Evolutionary conservation across 1,140 invertebrate species (phyloP).

Genomic region (Drosophila littoralis): DNA sequence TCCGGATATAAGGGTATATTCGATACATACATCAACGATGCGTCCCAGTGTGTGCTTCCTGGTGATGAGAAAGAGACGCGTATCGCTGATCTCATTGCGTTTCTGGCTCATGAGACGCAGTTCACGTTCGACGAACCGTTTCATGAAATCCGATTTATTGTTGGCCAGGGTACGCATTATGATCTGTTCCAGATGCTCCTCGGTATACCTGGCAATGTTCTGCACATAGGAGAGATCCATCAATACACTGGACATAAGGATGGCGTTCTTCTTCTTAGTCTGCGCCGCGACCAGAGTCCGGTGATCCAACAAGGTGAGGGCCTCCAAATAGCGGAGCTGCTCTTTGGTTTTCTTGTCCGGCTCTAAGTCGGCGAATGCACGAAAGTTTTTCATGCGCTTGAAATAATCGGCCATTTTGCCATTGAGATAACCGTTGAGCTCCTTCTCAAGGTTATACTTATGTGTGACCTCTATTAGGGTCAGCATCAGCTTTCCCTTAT

Average conservation of each 20-base stretch:
- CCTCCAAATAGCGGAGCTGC: not conserved
- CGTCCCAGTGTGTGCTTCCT: conserved; percentile 49
- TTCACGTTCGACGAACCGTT: conserved; percentile 10
- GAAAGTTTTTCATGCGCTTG: conserved; percentile 31
- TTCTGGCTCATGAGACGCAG: conserved; percentile 30
- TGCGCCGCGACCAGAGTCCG: not conserved
- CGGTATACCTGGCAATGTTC: conserved; percentile 5
- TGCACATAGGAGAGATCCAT: conserved; percentile 37
- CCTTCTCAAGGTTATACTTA: not conserved
- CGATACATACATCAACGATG: conserved; percentile 35
- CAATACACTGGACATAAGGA: conserved; percentile 9
- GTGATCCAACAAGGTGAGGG: conserved; percentile 20
- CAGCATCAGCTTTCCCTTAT: conserved; percentile 24
- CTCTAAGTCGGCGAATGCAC: not conserved
- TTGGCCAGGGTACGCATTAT: not conserved
- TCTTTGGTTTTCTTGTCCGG: not conserved
- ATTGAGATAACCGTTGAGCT: conserved; percentile 16
- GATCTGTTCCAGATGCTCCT: conserved; percentile 15
- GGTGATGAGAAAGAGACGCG: conserved; percentile 49
- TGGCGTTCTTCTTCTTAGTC: conserved; percentile 21
- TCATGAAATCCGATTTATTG: conserved; percentile 22
- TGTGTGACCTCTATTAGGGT: not conserved
- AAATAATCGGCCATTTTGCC: conserved; percentile 41
- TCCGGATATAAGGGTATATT: not conserved
- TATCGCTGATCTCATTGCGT: conserved; percentile 63